Evolutionary conservation across 2,888 invertebrate species (phyloP).

Genomic region (Salticus scenicus): DNA sequence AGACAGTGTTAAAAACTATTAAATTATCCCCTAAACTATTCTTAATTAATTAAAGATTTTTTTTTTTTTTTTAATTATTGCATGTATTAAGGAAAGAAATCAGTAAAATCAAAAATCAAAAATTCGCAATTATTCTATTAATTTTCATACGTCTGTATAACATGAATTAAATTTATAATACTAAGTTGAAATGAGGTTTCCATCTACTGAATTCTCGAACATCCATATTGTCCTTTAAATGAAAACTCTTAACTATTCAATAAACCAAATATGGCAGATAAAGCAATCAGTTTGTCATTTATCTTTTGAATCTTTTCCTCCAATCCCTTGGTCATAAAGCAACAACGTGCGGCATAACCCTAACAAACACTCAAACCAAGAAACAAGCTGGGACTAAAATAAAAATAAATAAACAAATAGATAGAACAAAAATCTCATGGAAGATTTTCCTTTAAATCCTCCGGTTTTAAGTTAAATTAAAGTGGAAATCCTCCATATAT

Average conservation of each 20-base stretch:
- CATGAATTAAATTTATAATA: too few relatives aligned
- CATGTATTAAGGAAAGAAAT: too few relatives aligned
- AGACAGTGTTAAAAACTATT: too few relatives aligned
- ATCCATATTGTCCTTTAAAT: too few relatives aligned
- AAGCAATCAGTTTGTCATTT: neutral
- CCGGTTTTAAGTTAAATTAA: slow-evolving; percentile 69
- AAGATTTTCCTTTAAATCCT: slow-evolving; percentile 43
- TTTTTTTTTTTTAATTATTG: too few relatives aligned
- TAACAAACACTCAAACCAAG: slow-evolving; percentile 7
- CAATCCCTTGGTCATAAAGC: slow-evolving; percentile 21
- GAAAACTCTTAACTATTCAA: neutral
- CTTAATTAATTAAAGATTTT: too few relatives aligned
- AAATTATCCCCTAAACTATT: too few relatives aligned
- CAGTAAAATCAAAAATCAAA: too few relatives aligned
- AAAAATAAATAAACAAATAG: neutral
- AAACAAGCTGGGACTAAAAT: slow-evolving; percentile 15
- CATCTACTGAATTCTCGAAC: too few relatives aligned
- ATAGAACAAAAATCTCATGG: neutral
- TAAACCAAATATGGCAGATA: slow-evolving; percentile 28
- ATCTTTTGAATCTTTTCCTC: neutral
- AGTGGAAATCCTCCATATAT: slow-evolving; percentile 69
- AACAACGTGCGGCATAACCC: slow-evolving; percentile 9
- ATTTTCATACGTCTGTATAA: too few relatives aligned
- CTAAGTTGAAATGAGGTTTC: too few relatives aligned
- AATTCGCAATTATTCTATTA: too few relatives aligned